Evolutionary conservation across 1,140 invertebrate genomes (phyloP).

Genomic region (Plodia interpunctella): DNA sequence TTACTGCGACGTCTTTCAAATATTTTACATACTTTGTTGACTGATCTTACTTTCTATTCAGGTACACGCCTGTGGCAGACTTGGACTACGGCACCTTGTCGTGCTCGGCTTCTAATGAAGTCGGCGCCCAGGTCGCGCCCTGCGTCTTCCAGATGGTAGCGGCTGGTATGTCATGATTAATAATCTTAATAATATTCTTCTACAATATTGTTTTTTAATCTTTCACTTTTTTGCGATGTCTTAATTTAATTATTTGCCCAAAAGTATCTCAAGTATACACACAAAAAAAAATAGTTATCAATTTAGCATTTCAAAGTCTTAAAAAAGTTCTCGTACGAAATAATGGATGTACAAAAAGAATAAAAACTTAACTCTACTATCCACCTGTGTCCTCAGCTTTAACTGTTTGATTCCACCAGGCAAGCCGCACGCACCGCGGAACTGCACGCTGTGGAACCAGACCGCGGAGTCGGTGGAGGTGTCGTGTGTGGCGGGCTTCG

Average conservation of each 20-base stretch:
- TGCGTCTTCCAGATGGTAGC: constrained; percentile 89
- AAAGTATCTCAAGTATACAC: too few species aligned
- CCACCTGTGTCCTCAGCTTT: not conserved
- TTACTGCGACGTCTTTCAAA: too few species aligned
- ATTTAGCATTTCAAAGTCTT: too few species aligned
- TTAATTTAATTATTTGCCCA: too few species aligned
- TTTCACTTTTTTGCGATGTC: too few species aligned
- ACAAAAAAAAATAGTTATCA: too few species aligned
- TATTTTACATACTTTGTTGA: not conserved
- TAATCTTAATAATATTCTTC: too few species aligned
- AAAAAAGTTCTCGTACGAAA: too few species aligned
- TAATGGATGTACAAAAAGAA: too few species aligned
- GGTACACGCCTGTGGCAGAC: constrained; percentile 84
- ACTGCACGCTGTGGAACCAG: constrained; percentile 86
- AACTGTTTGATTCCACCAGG: constrained; percentile 69
- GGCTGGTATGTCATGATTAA: constrained; percentile 74
- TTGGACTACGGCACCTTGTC: constrained; percentile 86
- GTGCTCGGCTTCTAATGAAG: constrained; percentile 87
- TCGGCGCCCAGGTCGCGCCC: constrained; percentile 85
- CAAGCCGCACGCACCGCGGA: constrained; percentile 85
- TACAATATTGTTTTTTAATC: too few species aligned
- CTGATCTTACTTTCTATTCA: constrained; percentile 15
- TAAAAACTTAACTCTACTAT: too few species aligned
- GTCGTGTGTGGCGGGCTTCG: constrained; percentile 85
- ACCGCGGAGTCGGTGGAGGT: constrained; percentile 86